Percentiles rank a stretch among this genome's conserved stretches.
phyloP scores from a whole-genome alignment of 2,888 invertebrate species.

The Glaucopsyche alexis region DNA sequence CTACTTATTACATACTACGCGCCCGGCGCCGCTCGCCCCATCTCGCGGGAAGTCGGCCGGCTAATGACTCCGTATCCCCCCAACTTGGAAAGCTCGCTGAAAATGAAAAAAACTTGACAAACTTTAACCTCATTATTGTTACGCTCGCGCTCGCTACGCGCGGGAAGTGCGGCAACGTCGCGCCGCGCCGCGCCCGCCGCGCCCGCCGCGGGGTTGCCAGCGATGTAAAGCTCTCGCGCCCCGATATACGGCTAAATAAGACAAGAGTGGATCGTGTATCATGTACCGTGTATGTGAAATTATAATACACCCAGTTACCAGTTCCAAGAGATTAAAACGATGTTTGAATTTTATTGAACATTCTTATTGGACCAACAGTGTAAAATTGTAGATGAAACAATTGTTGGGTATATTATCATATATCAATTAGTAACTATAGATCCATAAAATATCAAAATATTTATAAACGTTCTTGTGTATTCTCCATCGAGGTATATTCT shows the following conservation, averaged over 20 bases:
- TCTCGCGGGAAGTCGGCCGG: constrained; percentile 23
- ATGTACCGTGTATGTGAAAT: not conserved
- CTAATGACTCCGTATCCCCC: constrained; percentile 36
- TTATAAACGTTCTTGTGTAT: no score
- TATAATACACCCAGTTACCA: no score
- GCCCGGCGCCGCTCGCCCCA: constrained; percentile 1
- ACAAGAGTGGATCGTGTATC: not conserved
- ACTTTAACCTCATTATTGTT: constrained; percentile 77
- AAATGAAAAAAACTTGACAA: constrained; percentile 65
- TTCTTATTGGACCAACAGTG: no score
- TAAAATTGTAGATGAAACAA: no score
- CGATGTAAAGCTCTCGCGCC: constrained; percentile 53
- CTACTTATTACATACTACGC: no score
- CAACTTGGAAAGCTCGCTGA: constrained; percentile 46
- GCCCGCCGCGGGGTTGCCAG: constrained; percentile 61
- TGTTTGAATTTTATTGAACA: no score
- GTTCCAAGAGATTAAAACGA: no score
- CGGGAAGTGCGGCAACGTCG: constrained; percentile 71
- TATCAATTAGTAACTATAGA: no score
- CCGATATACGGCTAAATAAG: constrained; percentile 44
- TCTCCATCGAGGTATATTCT: not conserved
- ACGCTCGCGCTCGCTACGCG: constrained; percentile 54
- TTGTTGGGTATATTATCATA: no score
- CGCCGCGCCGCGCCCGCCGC: constrained; percentile 53
- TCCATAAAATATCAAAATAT: no score